Percentiles rank a stretch among this genome's conserved stretches.
Evolutionary conservation across 2,888 invertebrate genomes (phyloP).

Genomic region (Lepas anatifera): DNA sequence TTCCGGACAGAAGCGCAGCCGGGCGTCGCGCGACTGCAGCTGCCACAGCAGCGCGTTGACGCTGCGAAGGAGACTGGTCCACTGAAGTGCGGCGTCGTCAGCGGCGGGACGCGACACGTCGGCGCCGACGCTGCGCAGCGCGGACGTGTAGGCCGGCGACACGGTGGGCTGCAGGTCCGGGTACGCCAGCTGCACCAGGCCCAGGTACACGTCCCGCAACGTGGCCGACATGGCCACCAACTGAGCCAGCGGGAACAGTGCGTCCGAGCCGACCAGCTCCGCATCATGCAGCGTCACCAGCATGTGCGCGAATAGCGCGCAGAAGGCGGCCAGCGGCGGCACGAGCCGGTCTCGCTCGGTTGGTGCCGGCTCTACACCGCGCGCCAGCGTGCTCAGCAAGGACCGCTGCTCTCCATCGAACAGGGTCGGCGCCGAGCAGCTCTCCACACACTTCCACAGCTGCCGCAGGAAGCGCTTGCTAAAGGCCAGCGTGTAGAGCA

Average conservation of each 20-base stretch:
- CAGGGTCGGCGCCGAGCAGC: constrained; percentile 38
- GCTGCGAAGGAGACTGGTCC: background rate
- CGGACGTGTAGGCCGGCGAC: background rate
- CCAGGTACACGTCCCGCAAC: constrained; percentile 66
- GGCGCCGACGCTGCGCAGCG: background rate
- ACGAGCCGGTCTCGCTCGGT: constrained; percentile 54
- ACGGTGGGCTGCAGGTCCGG: constrained; percentile 45
- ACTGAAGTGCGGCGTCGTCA: background rate
- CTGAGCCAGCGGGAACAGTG: constrained; percentile 60
- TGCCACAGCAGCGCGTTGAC: constrained; percentile 50
- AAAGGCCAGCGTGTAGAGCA: constrained; percentile 66
- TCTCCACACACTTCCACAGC: constrained; percentile 49
- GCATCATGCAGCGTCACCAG: constrained; percentile 74
- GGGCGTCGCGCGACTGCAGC: constrained; percentile 72
- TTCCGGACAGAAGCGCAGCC: constrained; percentile 61
- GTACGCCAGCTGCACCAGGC: constrained; percentile 72
- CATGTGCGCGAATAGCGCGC: constrained; percentile 63
- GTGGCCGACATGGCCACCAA: constrained; percentile 57
- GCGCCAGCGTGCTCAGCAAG: constrained; percentile 50
- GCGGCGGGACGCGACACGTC: background rate
- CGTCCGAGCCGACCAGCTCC: constrained; percentile 50
- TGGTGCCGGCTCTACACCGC: constrained; percentile 48
- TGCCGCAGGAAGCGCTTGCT: constrained; percentile 62
- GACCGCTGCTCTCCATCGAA: constrained; percentile 37
- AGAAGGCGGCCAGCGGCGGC: constrained; percentile 69